Evolutionary conservation across 2,888 invertebrate genomes (phyloP), one percentile per base, ranked within the genome.

Genomic region (Drosophila monieri): DNA sequence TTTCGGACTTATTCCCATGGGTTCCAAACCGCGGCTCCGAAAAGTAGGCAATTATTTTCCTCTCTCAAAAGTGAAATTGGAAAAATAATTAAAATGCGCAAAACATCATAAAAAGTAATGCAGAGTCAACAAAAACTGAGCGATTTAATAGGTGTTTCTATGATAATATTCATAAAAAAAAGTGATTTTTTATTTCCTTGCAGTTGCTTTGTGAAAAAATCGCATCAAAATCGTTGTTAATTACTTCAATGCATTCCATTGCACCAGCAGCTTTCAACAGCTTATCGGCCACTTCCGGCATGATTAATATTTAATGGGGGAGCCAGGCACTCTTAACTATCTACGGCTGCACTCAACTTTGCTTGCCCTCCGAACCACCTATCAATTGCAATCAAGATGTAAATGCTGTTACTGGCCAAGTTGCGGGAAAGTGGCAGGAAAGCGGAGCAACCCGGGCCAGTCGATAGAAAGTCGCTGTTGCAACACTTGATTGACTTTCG

Each of bases 401-500:
- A 80, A 80, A 80, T 86, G 84, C 53, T 51, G 35, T 47, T 51
- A 32, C 62, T 44, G 65, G 37, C 25, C 51, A 61, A 47, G 15
- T 57, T 25, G 23, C 6, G 14, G 47, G 59, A 44, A 53, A 30
- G 15, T 43, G 21, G 15, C 43, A 1, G 57, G 68, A 66, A 61
- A 68, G 55, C 68, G 56, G 62, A 39, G 54, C 60, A 73, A 73
- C 72, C 27, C 27, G 27, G 9, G 76, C 65, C 18, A 60, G 46
- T 25, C 46, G 61, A 47, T 60, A 47, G 60, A 60, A 39, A 60
- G 61, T 44, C 62, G 62, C 65, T 64, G 64, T 14, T 87, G 88
- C 85, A 80, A 85, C 81, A 85, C 81, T 81, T 87, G 87, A 81
- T 81, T 81, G 81, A 81, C 85, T 81, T 81, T 81, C 81, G 78